Percentiles rank a stretch among this genome's conserved stretches.
phyloP scores from a whole-genome alignment of 2,797 vertebrate genomes.

The Darevskia nairensis region DNA sequence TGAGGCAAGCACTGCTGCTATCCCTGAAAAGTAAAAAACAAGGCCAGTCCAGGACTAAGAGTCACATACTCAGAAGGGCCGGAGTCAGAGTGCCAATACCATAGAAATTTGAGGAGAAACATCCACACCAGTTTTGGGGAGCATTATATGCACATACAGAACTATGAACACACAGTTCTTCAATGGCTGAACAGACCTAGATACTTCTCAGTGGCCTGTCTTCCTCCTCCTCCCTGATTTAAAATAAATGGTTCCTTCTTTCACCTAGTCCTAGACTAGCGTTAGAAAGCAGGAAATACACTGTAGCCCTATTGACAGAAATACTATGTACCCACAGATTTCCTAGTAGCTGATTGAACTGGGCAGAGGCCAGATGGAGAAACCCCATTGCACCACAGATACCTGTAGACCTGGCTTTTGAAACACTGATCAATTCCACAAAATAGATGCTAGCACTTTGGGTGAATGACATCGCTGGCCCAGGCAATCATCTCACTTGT shows the following conservation, averaged over 20 bases:
- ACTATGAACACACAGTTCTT: neutral
- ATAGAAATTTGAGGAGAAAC: neutral
- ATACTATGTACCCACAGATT: neutral
- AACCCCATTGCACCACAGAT: neutral
- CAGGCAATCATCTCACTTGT: too few species aligned
- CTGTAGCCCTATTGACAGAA: neutral
- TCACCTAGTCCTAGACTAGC: neutral
- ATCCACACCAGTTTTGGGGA: neutral
- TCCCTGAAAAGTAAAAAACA: neutral
- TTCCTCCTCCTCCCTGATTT: neutral
- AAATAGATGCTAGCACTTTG: neutral
- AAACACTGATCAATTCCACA: slow-evolving; percentile 1
- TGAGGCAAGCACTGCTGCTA: neutral
- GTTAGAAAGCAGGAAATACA: neutral
- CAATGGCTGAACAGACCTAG: neutral
- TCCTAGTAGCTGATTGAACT: neutral
- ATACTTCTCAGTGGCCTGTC: neutral
- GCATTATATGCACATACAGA: neutral
- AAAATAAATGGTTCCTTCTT: neutral
- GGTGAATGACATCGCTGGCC: neutral
- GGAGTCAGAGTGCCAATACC: neutral
- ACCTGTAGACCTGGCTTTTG: neutral
- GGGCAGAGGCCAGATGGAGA: neutral
- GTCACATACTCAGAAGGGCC: neutral
- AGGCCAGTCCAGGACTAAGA: neutral